Conservation (phyloP, 2,888 invertebrate species). For the Drosophila koepferae region DNA sequence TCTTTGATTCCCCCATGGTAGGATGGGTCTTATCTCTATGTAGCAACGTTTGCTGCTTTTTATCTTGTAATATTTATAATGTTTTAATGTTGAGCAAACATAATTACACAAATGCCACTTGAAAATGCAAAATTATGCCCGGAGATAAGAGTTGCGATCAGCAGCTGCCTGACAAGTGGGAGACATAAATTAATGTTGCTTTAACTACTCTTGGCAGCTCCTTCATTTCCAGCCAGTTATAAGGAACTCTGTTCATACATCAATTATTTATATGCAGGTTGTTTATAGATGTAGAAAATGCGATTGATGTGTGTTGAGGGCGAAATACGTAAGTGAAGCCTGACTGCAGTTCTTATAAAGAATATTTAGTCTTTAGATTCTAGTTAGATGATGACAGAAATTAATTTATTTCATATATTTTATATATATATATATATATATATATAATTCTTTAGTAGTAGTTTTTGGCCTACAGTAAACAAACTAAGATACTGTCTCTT, state of each 20-base stretch:
- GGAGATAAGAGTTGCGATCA: constrained; percentile 42
- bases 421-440: too few species aligned
- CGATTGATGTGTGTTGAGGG: background rate
- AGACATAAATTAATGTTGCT: constrained; percentile 46
- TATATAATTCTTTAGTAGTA: too few species aligned
- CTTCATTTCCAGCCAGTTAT: constrained; percentile 27
- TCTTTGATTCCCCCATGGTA: constrained; percentile 25
- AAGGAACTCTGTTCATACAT: constrained; percentile 6
- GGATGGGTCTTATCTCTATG: constrained; percentile 19
- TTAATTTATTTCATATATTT: too few species aligned
- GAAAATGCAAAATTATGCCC: constrained; percentile 62
- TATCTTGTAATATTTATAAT: constrained; percentile 66
- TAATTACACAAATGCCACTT: constrained; percentile 68
- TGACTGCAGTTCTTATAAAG: background rate
- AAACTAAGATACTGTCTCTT: background rate
- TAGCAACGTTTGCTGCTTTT: constrained; percentile 36
- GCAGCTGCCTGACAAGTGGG: constrained; percentile 26
- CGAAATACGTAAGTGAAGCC: background rate
- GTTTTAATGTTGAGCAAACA: constrained; percentile 49
- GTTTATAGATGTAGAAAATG: background rate
- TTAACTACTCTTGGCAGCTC: constrained; percentile 15
- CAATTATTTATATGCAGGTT: constrained; percentile 25
- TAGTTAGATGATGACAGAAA: background rate
- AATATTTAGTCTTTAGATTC: background rate
- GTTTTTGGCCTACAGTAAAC: background rate